These are phyloP conservation scores for Muschampia plurimacula DNA, from an alignment of 2,888 invertebrate genomes.

Conservation along the genomic window DNA sequence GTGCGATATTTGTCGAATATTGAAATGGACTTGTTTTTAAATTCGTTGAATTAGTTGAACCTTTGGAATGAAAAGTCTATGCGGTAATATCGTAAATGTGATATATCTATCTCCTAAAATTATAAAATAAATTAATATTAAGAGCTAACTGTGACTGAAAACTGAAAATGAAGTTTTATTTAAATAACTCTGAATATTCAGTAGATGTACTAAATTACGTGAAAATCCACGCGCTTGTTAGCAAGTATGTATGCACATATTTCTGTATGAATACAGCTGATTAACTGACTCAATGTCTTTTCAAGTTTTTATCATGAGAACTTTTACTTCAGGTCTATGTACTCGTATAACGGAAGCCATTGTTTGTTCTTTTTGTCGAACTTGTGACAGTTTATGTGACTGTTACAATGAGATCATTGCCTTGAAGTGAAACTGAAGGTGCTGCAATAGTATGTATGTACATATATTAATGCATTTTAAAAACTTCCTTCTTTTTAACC, in stretches of 20 bases:
- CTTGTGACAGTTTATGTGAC: constrained; percentile 28
- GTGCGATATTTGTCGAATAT: too few relatives aligned
- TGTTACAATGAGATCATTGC: constrained; percentile 29
- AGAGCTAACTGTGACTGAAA: neutral
- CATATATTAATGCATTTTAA: neutral
- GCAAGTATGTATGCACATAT: constrained; percentile 30
- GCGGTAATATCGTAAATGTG: neutral
- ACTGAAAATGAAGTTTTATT: neutral
- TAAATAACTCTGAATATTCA: constrained; percentile 23
- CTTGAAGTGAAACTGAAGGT: constrained; percentile 39
- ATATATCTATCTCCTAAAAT: neutral
- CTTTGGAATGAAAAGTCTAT: too few relatives aligned
- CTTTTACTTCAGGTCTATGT: constrained; percentile 34
- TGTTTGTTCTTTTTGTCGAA: constrained; percentile 33
- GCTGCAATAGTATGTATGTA: too few relatives aligned
- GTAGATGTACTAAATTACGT: constrained; percentile 9
- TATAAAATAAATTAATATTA: neutral
- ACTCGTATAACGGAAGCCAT: constrained; percentile 32
- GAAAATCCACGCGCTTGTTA: constrained; percentile 45
- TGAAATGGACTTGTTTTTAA: neutral
- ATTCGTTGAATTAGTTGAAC: too few relatives aligned
- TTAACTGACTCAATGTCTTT: constrained; percentile 43
- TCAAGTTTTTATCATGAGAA: constrained; percentile 35
- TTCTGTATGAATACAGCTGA: constrained; percentile 45
- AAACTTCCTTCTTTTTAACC: too few relatives aligned